Evolutionary conservation across 2,888 invertebrate species (phyloP).

Genomic region (Ditula angustiorana): DNA sequence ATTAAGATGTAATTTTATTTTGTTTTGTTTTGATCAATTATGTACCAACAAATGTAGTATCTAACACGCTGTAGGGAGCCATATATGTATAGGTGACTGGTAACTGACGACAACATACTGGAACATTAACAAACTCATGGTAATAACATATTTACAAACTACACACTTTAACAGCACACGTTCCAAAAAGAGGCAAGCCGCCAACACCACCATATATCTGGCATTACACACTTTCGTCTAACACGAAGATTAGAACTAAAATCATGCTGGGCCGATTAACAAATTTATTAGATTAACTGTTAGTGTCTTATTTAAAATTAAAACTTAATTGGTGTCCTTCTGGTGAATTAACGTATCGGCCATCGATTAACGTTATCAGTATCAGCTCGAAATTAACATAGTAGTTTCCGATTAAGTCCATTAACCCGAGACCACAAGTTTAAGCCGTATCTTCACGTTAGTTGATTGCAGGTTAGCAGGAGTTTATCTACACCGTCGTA

Average conservation of each 20-base stretch:
- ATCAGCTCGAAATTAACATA: slow-evolving; percentile 78
- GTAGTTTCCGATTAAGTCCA: slow-evolving; percentile 77
- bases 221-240: slow-evolving; percentile 63
- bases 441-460: slow-evolving; percentile 71
- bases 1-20: background rate
- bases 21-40: background rate
- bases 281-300: slow-evolving; percentile 57
- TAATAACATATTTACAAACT: slow-evolving; percentile 43
- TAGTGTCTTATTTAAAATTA: slow-evolving; percentile 58
- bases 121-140: slow-evolving; percentile 39
- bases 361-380: slow-evolving; percentile 64
- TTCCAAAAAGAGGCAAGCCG: slow-evolving; percentile 42
- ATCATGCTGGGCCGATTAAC: slow-evolving; percentile 76
- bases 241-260: slow-evolving; percentile 52
- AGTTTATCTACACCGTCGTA: slow-evolving; percentile 62
- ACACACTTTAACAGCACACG: slow-evolving; percentile 29
- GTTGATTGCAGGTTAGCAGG: slow-evolving; percentile 76
- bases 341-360: slow-evolving; percentile 78
- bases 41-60: background rate
- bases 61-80: background rate
- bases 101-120: slow-evolving; percentile 55
- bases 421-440: slow-evolving; percentile 84
- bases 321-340: slow-evolving; percentile 72
- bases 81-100: slow-evolving; percentile 70
- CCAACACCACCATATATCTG: slow-evolving; percentile 74